A percentile compares a stretch with the other conserved stretches of the same genome.
Conservation (phyloP, 2,113 vertebrate species). For the Oreamnos americanus region DNA sequence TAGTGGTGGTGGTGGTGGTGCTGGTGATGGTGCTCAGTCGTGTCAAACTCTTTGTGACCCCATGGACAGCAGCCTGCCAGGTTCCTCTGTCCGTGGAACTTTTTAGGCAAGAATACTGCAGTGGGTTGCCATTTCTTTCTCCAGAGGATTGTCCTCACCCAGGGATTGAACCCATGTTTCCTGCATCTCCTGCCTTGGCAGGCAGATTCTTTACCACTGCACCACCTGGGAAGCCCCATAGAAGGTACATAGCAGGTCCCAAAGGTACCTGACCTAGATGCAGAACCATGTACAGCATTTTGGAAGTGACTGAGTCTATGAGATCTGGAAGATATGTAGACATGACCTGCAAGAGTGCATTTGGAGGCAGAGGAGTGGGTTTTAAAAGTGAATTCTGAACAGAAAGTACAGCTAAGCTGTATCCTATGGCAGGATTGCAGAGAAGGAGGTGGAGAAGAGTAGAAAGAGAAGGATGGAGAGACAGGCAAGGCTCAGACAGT, state of each 20-base stretch:
- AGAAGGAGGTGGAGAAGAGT: neutral
- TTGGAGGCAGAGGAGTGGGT: rapidly evolving
- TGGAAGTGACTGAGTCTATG: neutral
- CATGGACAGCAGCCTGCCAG: neutral
- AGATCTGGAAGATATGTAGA: rapidly evolving
- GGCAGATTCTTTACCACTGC: neutral
- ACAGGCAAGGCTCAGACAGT: neutral
- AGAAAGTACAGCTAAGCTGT: rapidly evolving
- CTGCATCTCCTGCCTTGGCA: neutral
- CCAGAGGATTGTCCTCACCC: neutral
- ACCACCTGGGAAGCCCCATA: neutral
- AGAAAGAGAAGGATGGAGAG: neutral
- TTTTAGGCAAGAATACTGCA: neutral
- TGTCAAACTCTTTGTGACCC: neutral
- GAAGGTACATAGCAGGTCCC: neutral
- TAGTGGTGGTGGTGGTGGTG: neutral
- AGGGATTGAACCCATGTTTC: neutral
- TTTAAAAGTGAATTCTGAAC: neutral
- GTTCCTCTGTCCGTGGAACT: neutral
- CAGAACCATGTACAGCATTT: neutral
- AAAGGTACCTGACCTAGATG: neutral
- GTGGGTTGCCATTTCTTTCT: neutral
- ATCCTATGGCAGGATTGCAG: rapidly evolving
- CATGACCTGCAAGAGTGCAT: neutral
- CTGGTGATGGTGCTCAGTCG: neutral